phyloP scores from a whole-genome alignment of 2,113 vertebrate genomes.

The Thamnophis sirtalis region DNA sequence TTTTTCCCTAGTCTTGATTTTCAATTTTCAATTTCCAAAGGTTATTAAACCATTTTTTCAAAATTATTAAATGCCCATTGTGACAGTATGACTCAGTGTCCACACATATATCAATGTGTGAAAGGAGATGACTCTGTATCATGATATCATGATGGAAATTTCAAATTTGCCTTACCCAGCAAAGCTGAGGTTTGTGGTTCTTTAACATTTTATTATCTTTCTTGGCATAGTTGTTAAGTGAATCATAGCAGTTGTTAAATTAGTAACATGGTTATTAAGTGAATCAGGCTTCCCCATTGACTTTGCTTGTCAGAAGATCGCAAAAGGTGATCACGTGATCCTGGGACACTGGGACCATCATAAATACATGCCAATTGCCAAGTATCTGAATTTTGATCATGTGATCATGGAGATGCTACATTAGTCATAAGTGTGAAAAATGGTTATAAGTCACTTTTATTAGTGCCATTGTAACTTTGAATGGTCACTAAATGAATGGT shows the following conservation, averaged over 20 bases:
- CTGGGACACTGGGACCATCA: no score
- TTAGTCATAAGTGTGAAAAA: no score
- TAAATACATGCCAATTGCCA: no score
- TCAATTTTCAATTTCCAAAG: background rate
- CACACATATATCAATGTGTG: background rate
- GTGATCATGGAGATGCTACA: no score
- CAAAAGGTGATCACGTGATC: no score
- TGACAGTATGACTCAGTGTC: background rate
- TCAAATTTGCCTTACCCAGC: background rate
- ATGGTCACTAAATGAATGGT: background rate
- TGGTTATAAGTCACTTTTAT: background rate
- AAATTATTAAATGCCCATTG: background rate
- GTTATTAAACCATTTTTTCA: background rate
- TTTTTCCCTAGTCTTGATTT: background rate
- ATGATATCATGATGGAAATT: background rate
- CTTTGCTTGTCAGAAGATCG: no score
- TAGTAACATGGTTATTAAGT: background rate
- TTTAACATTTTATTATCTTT: background rate
- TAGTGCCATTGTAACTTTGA: background rate
- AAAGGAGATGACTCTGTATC: background rate
- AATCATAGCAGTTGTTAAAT: background rate
- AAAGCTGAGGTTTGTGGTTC: background rate
- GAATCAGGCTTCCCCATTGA: no score
- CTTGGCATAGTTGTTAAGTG: background rate
- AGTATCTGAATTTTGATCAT: no score